A percentile compares a stretch with the other conserved stretches of the same genome.
Evolutionary conservation across 1,140 invertebrate species (phyloP).

Genomic region (Cardiocondyla obscurior): DNA sequence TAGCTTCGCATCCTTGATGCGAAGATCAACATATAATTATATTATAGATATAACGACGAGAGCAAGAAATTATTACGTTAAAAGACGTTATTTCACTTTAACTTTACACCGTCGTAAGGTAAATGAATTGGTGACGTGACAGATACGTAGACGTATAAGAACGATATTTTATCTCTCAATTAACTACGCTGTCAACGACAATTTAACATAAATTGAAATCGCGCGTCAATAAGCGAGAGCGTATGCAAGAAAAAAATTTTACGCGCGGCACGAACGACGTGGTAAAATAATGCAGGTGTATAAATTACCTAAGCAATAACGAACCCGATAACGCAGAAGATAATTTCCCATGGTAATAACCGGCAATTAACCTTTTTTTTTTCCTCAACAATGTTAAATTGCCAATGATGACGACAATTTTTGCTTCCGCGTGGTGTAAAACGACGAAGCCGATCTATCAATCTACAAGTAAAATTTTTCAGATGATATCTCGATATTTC

Average conservation of each 20-base stretch:
- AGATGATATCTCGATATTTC: neutral
- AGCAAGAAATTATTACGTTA: neutral
- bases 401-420: neutral
- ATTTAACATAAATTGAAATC: neutral
- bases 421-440: slow-evolving; percentile 24
- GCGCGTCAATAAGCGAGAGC: neutral
- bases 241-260: neutral
- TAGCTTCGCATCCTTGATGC: neutral
- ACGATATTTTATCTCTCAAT: neutral
- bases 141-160: too few relatives aligned
- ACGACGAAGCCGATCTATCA: slow-evolving; percentile 2
- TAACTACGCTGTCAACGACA: neutral
- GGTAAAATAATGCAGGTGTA: slow-evolving; percentile 5
- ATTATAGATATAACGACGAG: neutral
- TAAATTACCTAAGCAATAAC: slow-evolving; percentile 12
- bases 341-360: slow-evolving; percentile 15
- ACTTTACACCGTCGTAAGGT: neutral
- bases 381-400: slow-evolving; percentile 14
- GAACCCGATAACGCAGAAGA: neutral
- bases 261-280: neutral
- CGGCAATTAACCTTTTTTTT: neutral
- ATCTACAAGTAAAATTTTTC: slow-evolving; percentile 7
- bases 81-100: neutral
- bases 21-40: neutral
- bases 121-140: neutral